These are phyloP conservation scores for Brachyopa scutellaris DNA, from an alignment of 2,888 invertebrate genomes.

Conservation along the genomic window DNA sequence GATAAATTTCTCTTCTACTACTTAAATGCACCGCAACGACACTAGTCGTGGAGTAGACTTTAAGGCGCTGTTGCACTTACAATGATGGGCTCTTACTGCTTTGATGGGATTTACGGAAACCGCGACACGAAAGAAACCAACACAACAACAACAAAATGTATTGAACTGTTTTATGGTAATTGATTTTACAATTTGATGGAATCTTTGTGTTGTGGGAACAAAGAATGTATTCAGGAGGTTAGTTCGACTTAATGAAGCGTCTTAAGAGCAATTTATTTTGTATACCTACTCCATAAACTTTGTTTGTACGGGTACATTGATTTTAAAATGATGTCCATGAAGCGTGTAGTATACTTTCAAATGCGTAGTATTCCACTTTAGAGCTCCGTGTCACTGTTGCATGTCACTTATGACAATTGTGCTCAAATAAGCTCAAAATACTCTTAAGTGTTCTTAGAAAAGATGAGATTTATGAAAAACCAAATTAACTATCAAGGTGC, in stretches of 20 bases:
- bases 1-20: neutral
- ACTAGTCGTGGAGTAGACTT: conserved; percentile 23
- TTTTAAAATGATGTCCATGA: no score
- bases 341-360: no score
- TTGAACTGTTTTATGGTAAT: conserved; percentile 62
- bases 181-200: conserved; percentile 43
- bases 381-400: no score
- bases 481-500: neutral
- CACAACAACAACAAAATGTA: neutral
- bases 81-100: neutral
- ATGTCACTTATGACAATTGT: no score
- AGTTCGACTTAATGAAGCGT: no score
- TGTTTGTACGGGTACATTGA: no score
- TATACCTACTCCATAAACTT: no score
- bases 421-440: no score
- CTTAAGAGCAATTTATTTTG: no score
- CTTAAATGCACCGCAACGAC: conserved; percentile 2
- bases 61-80: conserved; percentile 47
- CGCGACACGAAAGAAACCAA: no score
- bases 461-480: neutral
- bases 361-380: no score
- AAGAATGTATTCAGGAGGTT: neutral
- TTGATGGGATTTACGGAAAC: conserved; percentile 1
- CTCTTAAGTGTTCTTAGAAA: no score
- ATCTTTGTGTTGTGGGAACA: neutral